Base-by-base conservation (phyloP, 92 coral and sea anemone species). In the Ricordea florida region DNA sequence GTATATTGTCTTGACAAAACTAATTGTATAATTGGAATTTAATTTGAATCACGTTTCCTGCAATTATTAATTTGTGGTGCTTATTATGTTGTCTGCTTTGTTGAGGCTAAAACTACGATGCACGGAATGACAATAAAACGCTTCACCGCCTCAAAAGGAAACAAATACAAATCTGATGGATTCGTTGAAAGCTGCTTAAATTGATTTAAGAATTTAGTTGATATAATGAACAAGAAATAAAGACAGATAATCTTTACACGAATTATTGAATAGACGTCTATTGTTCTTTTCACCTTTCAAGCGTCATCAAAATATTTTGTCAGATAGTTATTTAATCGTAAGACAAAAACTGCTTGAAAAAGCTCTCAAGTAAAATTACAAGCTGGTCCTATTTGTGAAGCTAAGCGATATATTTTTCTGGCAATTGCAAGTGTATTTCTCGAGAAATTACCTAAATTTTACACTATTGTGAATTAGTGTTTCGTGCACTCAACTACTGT, bases 11-110 rank as follows among this genome's bases (percentile, higher is more conserved):
- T 20, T 53, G 49, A 43, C 77, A 70, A 56, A 70, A 55, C 65
- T 73, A 73, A 73, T 73, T 73, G 70, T n/a, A 44, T 73, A 73
- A 73, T 73, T 73, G 80, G 80, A 57, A 58, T 44, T 73, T 73
- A 44, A 73, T 61, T 61, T 46, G 69, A 10, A 36, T 21, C 59
- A 59, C 59, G 70, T 73, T 73, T 59, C 57, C 70, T 46, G 77
- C 80, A 73, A 73, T 73, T 43, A 73, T 73, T 73, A 73, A 59
- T 59, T 33, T 59, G 35, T 15, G 53, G 65, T 70, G 36, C 56
- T 53, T 52, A 53, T 70, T 37, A 55, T 51, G 16, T 69, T 10
- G 62, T 26, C 20, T 25, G 16, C 27, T 52, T 32, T 50, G 62
- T 69, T 69, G 17, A 62, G 47, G 36, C 61, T 53, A 36, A 14